These are phyloP conservation scores for Sericinus montela DNA, from an alignment of 2,888 invertebrate species.

Conservation along the genomic window DNA sequence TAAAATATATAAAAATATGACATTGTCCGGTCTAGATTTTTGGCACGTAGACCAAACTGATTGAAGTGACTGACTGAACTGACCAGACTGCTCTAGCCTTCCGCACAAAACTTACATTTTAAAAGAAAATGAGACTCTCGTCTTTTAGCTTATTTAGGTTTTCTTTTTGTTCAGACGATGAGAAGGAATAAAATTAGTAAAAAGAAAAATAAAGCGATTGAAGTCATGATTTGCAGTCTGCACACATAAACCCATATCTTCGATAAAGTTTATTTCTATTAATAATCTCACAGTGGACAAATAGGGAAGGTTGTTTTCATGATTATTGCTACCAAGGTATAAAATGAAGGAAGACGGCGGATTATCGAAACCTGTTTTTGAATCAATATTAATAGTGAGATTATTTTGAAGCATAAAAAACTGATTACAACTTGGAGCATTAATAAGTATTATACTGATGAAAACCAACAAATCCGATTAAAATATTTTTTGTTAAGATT, in stretches of 20 bases:
- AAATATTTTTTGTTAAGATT: slow-evolving; percentile 5
- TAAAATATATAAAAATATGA: no score
- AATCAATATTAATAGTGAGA: slow-evolving; percentile 11
- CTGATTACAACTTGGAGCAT: slow-evolving; percentile 3
- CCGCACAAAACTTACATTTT: no score
- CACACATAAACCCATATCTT: slow-evolving; percentile 20
- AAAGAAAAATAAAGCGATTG: slow-evolving; percentile 17
- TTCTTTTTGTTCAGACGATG: slow-evolving; percentile 16
- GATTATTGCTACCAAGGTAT: slow-evolving; percentile 31
- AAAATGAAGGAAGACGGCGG: slow-evolving; percentile 30
- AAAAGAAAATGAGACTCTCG: no score
- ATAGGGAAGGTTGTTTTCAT: slow-evolving; percentile 40
- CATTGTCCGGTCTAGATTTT: no score
- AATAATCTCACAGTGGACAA: slow-evolving; percentile 27
- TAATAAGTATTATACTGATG: slow-evolving; percentile 7
- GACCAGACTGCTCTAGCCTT: no score
- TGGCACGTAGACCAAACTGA: no score
- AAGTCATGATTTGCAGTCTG: slow-evolving; percentile 14
- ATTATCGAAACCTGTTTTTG: slow-evolving; percentile 25
- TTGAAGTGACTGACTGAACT: no score
- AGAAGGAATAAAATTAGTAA: slow-evolving; percentile 14
- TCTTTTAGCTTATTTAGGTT: no score
- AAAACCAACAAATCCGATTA: slow-evolving; percentile 8
- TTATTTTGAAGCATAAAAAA: slow-evolving; percentile 15
- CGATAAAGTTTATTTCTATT: slow-evolving; percentile 19